These are phyloP conservation scores for Semnornis frantzii DNA, from an alignment of 2,113 vertebrate genomes.

Conservation along the genomic window DNA sequence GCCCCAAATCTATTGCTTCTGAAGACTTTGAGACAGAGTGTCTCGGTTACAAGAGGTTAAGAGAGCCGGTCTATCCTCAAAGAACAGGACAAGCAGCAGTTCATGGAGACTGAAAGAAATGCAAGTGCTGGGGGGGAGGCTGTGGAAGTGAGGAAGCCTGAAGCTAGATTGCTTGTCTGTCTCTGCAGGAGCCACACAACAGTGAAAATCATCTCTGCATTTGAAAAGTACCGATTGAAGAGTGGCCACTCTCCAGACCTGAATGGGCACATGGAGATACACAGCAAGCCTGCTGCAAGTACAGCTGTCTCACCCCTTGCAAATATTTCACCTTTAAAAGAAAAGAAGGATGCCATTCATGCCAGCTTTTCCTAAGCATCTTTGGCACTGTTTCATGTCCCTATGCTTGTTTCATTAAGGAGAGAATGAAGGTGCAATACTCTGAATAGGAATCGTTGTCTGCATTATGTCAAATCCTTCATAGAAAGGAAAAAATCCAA, in stretches of 20 bases:
- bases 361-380: not conserved
- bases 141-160: constrained; percentile 6
- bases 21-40: not conserved
- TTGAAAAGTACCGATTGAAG: constrained; percentile 10
- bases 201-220: constrained; percentile 2
- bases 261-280: not conserved
- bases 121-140: not conserved
- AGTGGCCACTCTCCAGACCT: not conserved
- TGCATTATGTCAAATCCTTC: constrained; percentile 85
- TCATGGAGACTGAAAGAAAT: constrained; percentile 31
- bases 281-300: not conserved
- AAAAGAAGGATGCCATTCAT: not conserved
- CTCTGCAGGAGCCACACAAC: constrained; percentile 15
- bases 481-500: constrained; percentile 84
- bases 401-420: constrained; percentile 41
- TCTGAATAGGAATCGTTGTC: constrained; percentile 23
- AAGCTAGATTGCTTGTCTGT: not conserved
- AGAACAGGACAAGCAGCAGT: constrained; percentile 7
- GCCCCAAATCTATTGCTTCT: not conserved
- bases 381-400: not conserved
- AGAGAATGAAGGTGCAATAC: constrained; percentile 51
- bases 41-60: constrained; percentile 20
- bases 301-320: constrained; percentile 12
- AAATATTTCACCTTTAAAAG: not conserved
- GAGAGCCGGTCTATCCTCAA: constrained; percentile 10